A percentile compares a stretch with the other conserved stretches of the same genome.
phyloP scores from a whole-genome alignment of 2,888 invertebrate species.

The Alentia gelatinosa region DNA sequence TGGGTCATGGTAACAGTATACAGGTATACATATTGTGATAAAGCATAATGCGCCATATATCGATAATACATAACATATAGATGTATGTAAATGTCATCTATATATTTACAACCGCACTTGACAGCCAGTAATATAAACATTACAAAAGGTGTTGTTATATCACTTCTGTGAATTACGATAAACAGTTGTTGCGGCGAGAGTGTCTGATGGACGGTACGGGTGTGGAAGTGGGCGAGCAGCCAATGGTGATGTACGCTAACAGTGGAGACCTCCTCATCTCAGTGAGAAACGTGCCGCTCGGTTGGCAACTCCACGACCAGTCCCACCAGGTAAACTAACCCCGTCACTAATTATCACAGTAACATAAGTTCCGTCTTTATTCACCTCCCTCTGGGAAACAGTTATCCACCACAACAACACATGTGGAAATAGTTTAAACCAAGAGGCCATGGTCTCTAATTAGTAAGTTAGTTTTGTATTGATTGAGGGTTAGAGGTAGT shows the following conservation, averaged over 20 bases:
- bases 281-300: not conserved
- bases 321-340: conserved; percentile 7
- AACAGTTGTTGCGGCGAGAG: conserved; percentile 18
- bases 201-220: not conserved
- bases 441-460: no score
- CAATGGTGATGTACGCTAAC: conserved; percentile 37
- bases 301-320: not conserved
- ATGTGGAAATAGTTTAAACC: not conserved
- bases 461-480: no score
- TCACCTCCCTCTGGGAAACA: not conserved
- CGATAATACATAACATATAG: no score
- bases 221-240: conserved; percentile 25
- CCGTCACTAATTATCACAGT: not conserved
- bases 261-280: conserved; percentile 29
- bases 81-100: no score
- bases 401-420: not conserved
- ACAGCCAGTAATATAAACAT: no score
- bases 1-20: no score
- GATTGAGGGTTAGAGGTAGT: no score
- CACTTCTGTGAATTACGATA: no score
- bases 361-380: not conserved
- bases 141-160: no score
- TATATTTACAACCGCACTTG: no score
- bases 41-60: no score
- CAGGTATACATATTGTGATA: no score